Base-by-base conservation (phyloP, 2,113 vertebrate species). In the Hydropotes inermis region DNA sequence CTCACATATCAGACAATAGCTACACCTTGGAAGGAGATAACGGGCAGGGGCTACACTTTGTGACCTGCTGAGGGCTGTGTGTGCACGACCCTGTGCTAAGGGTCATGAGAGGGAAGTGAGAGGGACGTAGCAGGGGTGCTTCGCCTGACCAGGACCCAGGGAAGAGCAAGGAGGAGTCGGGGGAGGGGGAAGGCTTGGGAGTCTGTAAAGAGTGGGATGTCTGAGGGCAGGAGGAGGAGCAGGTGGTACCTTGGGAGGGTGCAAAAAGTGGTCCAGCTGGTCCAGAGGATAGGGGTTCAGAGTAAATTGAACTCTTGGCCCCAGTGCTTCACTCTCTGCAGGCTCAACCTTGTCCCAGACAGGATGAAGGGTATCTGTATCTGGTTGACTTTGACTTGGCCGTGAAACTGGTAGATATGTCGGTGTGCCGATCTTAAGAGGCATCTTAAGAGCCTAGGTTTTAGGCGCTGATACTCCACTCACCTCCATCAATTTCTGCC, bases 21-120 rank as follows among this genome's bases (percentile, higher is more conserved):
- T 19, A 52, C 54, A 39, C 17, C 36, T 84, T 87, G 55, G 28
- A 17, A 91, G 12, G 52, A 54, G 43, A 5, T 9, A 50, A 87
- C 19, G 28, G 21, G 17, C 1, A 8, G 0, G 1, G 12, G 17
- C 4, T 4, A 11, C 10, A 23, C 23, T n/a, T 36, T 39, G 7
- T 21, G 78, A 93, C 3, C 43, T 74, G 12, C 57, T 33, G 70
- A 25, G 16, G 47, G 47, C 47, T 50, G 47, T 50, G 47, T 50
- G 47, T 50, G 47, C 47, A 13, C 13, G 47, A 50, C 5, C 11
- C 39, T 15, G 28, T 19, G 2, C 1, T 33, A 6, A 57, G 13
- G 30, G 52, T 60, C 64, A 17, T 1, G 58, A 25, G 2, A 27
- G 36, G 36, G 67, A 52, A 15, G 57, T 0, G 2, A 52, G 25